Conservation (phyloP, 2,888 invertebrate species). For the Spilarctia lutea region DNA sequence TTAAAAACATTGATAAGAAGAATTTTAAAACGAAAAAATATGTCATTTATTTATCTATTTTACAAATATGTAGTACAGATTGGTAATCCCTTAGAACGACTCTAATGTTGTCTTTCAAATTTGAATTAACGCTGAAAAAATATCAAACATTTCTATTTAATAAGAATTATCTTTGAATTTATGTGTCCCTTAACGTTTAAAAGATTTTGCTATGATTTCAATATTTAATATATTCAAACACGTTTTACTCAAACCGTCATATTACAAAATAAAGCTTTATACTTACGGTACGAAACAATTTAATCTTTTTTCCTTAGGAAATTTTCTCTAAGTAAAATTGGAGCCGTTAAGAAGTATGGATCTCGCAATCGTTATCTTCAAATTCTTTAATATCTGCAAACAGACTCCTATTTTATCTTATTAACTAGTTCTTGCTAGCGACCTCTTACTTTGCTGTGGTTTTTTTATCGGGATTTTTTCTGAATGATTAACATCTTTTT, state of each 20-base stretch:
- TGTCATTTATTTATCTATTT: too few relatives aligned
- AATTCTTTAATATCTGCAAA: neutral
- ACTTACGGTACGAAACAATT: neutral
- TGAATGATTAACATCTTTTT: too few relatives aligned
- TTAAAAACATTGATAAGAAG: too few relatives aligned
- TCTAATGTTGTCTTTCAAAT: neutral
- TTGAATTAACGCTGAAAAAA: neutral
- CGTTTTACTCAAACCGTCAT: constrained; percentile 22
- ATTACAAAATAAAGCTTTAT: neutral
- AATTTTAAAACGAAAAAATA: too few relatives aligned
- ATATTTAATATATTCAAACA: constrained; percentile 34
- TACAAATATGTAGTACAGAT: too few relatives aligned
- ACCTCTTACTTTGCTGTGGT: too few relatives aligned
- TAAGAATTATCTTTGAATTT: constrained; percentile 21
- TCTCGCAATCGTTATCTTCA: neutral
- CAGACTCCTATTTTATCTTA: neutral
- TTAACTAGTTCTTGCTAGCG: neutral
- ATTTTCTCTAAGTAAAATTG: neutral
- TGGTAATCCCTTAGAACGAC: neutral
- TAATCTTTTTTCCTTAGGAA: neutral
- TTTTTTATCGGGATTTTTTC: too few relatives aligned
- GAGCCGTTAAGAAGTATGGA: neutral
- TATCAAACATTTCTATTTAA: constrained; percentile 7
- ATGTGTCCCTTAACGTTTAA: constrained; percentile 20
- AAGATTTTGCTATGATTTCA: constrained; percentile 28